Conservation (phyloP, 2,797 vertebrate species). For the Coilia nasus region DNA sequence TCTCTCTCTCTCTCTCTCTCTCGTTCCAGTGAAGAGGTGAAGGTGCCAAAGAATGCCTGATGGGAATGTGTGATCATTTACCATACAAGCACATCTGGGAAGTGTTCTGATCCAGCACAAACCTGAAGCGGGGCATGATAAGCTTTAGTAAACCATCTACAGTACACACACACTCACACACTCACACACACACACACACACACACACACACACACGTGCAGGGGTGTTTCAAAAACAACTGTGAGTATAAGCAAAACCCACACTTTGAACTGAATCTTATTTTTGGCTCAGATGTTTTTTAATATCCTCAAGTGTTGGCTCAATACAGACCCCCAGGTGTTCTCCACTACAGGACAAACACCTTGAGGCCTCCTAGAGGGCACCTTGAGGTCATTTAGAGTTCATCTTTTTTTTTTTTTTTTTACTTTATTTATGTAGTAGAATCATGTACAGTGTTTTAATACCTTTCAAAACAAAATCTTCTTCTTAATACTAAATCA, state of each 20-base stretch:
- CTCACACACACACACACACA: too few relatives aligned
- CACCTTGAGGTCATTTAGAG: too few relatives aligned
- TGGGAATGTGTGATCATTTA: slow-evolving; percentile 13
- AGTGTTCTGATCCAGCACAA: background rate
- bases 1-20: background rate
- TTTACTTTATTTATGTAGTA: too few relatives aligned
- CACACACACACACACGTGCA: too few relatives aligned
- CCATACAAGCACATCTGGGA: slow-evolving; percentile 11
- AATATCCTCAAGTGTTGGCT: background rate
- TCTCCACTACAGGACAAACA: background rate
- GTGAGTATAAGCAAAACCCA: background rate
- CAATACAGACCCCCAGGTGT: background rate
- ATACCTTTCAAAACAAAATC: too few relatives aligned
- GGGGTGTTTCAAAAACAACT: background rate
- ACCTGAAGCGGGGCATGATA: background rate
- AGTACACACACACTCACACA: background rate
- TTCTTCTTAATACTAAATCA: too few relatives aligned
- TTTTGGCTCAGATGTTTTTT: background rate
- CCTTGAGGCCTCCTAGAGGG: background rate
- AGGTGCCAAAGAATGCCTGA: slow-evolving; percentile 21
- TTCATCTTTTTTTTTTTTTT: too few relatives aligned
- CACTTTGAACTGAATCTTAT: slow-evolving; percentile 1
- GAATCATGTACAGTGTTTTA: too few relatives aligned
- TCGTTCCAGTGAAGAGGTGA: background rate
- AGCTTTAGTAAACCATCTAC: background rate